These are phyloP conservation scores for Rhinogobius similis DNA, from an alignment of 2,113 vertebrate genomes.

Conservation along the genomic window DNA sequence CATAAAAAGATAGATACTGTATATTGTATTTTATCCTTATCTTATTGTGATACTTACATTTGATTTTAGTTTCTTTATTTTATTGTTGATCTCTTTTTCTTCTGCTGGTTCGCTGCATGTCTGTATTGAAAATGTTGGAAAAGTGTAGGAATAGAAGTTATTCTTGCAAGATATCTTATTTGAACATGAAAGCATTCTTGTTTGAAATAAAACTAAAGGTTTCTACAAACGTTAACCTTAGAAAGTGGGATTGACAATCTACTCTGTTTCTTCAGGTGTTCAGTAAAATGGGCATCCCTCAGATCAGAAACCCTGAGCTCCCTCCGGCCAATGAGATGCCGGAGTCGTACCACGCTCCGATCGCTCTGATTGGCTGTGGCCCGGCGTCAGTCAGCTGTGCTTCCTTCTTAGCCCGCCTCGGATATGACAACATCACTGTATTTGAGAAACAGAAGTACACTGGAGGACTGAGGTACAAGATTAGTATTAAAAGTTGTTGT, in stretches of 20 bases:
- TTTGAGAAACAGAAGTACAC: slow-evolving; percentile 72
- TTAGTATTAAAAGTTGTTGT: background rate
- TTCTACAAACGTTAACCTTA: background rate
- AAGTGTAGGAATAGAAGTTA: no score
- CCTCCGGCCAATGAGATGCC: slow-evolving; percentile 65
- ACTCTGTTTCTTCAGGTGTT: slow-evolving; percentile 52
- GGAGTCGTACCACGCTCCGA: slow-evolving; percentile 54
- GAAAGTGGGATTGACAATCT: background rate
- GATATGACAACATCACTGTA: slow-evolving; percentile 68
- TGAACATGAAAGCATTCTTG: background rate
- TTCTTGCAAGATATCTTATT: background rate
- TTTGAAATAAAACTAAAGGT: background rate
- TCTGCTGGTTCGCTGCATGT: no score
- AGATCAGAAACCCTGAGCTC: slow-evolving; percentile 66
- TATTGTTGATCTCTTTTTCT: no score
- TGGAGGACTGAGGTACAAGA: slow-evolving; percentile 67
- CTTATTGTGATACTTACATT: no score
- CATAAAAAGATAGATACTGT: no score
- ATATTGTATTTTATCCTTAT: no score
- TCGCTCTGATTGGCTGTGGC: slow-evolving; percentile 73
- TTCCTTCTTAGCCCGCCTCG: slow-evolving; percentile 72
- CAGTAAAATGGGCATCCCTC: slow-evolving; percentile 70
- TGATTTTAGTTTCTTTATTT: no score
- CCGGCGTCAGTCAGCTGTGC: slow-evolving; percentile 71
- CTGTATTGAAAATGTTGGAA: no score